Conservation (phyloP, 2,113 vertebrate genomes). For the Sinosuthora webbiana region DNA sequence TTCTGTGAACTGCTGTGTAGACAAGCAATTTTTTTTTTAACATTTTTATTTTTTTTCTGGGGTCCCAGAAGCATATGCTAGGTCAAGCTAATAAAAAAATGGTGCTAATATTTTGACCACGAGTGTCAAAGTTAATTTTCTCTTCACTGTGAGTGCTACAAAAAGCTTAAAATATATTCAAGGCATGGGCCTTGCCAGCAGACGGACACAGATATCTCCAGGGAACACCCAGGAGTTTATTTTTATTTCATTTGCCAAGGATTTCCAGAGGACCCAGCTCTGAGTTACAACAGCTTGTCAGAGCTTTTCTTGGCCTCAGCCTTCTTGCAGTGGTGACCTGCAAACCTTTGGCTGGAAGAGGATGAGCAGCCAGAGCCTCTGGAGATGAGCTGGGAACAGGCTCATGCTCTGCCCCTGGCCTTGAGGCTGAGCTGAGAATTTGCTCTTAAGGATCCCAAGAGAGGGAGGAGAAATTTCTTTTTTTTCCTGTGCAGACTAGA, state of each 20-base stretch:
- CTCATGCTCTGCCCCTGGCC: background rate
- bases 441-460: background rate
- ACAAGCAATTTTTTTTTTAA: background rate
- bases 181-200: background rate
- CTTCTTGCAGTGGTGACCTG: background rate
- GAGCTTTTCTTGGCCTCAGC: background rate
- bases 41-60: rapidly evolving
- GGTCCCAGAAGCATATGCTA: background rate
- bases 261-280: background rate
- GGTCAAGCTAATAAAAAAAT: background rate
- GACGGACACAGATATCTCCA: background rate
- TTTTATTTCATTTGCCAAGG: background rate
- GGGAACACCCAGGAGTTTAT: background rate
- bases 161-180: background rate
- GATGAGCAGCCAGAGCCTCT: background rate
- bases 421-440: background rate
- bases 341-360: background rate
- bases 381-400: background rate
- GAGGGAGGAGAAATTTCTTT: background rate
- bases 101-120: background rate
- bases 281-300: background rate
- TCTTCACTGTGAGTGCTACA: background rate
- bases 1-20: background rate
- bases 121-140: background rate
- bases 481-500: background rate